Conservation (phyloP, 2,113 vertebrate species). For the Benthochromis sp. region DNA sequence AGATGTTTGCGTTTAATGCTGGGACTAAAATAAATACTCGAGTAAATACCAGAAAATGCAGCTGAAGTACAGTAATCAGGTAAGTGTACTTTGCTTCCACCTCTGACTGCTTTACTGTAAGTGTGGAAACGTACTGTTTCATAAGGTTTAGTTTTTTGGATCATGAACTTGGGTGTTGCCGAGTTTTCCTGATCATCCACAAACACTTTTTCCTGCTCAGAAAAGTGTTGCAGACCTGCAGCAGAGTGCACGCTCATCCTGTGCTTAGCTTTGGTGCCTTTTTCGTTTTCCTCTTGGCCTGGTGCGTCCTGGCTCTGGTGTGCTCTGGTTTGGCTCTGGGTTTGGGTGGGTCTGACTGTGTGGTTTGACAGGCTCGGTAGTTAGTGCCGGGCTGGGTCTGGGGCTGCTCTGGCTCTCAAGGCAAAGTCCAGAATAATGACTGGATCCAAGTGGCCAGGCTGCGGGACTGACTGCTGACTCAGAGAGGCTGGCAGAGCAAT, state of each 20-base stretch:
- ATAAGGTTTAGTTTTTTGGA: background rate
- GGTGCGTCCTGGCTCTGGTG: background rate
- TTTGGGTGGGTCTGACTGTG: slow-evolving; percentile 48
- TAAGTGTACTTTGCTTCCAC: background rate
- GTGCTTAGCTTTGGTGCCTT: background rate
- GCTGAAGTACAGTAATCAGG: background rate
- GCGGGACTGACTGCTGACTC: background rate
- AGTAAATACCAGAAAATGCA: background rate
- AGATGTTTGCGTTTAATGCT: background rate
- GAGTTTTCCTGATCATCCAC: background rate
- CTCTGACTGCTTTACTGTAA: background rate
- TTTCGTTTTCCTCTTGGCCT: background rate
- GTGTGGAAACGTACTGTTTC: background rate
- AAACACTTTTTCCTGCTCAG: background rate
- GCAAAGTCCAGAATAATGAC: background rate
- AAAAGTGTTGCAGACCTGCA: background rate
- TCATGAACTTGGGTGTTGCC: background rate
- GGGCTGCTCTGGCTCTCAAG: slow-evolving; percentile 2
- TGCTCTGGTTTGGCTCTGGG: slow-evolving; percentile 17
- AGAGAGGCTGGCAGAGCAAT: background rate
- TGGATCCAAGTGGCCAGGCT: background rate
- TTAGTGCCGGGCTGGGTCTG: slow-evolving; percentile 17
- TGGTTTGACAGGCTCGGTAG: slow-evolving; percentile 39
- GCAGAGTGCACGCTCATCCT: background rate
- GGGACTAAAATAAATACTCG: background rate